Base-by-base conservation (phyloP, 1,140 invertebrate genomes). In the Calephelis virginiensis region DNA sequence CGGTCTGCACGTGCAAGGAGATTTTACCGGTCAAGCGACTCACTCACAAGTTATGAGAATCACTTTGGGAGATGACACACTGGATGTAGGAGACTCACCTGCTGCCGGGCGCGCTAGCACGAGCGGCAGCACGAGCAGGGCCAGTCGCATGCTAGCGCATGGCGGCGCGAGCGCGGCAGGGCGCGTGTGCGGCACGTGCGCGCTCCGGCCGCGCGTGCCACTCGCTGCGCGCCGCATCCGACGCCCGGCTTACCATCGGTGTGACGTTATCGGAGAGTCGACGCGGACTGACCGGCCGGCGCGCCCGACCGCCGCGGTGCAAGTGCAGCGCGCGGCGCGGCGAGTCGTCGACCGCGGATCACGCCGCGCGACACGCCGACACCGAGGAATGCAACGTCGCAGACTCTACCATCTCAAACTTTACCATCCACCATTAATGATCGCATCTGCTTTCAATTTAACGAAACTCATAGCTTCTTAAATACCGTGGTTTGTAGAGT, bases 91-190 rank as follows among this genome's bases (percentile, higher is more conserved):
- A 46, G 47, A 61, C 77, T 86, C 70, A 90, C 88, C 88, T 85
- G 81, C 82, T 74, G 84, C 85, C 80, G 86, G 86, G 79, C 82
- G 83, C 77, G 83, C 85, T 67, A 89, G 83, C 81, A 86, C 78
- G 78, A 90, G 83, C 79, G 84, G 80, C 84, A 89, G 83, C 80
- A 87, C 80, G 73, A 90, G 82, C 80, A 87, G 73, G 63, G 84
- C 84, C 81, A 86, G 78, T 79, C 81, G 85, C 85, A 90, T 89
- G 84, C 81, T 82, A 75, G 74, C 70, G 82, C 85, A 86, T 86
- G 81, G 73, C 81, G 84, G 85, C 84, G 84, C 83, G 83, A 80
- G 86, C 81, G 85, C 77, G 80, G 73, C 78, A 78, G 68, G 77
- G 74, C 74, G 78, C 81, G 75, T 67, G 80, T 74, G 78, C 68